A percentile compares a stretch with the other conserved stretches of the same genome.
Conservation (phyloP, 92 coral and sea anemone species). For the Epizoanthus scotinus region DNA sequence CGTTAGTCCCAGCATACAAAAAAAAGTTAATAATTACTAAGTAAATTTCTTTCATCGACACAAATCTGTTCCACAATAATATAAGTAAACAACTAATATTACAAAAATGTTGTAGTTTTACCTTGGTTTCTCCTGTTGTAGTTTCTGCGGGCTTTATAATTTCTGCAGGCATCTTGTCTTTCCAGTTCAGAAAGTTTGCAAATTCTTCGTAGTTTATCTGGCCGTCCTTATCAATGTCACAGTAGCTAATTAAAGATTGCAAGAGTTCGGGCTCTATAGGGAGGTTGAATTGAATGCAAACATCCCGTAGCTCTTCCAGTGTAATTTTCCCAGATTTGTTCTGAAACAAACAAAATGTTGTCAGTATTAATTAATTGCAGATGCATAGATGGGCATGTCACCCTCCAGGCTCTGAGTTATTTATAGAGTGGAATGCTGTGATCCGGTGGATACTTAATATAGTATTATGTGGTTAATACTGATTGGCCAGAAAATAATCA, state of each 20-base stretch:
- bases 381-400: too few relatives aligned
- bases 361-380: too few relatives aligned
- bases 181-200: constrained; percentile 95
- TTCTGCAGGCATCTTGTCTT: constrained; percentile 76
- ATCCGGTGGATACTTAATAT: too few relatives aligned
- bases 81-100: neutral
- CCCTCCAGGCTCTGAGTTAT: too few relatives aligned
- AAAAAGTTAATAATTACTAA: too few relatives aligned
- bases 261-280: constrained; percentile 91
- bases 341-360: constrained; percentile 39
- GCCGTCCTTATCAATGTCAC: constrained; percentile 90
- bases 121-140: constrained; percentile 44
- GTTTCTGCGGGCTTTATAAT: constrained; percentile 8
- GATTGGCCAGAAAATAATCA: too few relatives aligned
- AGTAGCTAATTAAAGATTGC: constrained; percentile 74
- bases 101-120: constrained; percentile 4
- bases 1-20: too few relatives aligned
- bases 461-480: too few relatives aligned
- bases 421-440: too few relatives aligned
- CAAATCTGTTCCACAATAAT: too few relatives aligned
- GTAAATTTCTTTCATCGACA: too few relatives aligned
- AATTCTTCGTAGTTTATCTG: constrained; percentile 89
- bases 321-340: constrained; percentile 95
- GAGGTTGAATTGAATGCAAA: constrained; percentile 83
- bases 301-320: constrained; percentile 71